Base-by-base conservation (phyloP, 2,888 invertebrate genomes). In the Epinotia demarniana region DNA sequence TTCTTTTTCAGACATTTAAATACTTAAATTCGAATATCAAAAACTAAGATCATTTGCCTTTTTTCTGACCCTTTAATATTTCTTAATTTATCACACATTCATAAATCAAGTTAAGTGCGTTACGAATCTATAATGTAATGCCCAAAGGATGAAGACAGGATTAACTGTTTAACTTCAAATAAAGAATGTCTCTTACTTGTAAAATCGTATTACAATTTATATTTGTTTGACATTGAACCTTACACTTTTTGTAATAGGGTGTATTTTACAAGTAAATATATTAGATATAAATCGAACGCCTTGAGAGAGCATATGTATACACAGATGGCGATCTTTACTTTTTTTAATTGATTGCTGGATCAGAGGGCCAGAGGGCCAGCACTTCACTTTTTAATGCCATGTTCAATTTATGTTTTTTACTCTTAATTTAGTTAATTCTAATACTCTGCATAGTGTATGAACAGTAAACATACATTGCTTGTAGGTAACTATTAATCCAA, bases 301-400 rank as follows among this genome's bases (percentile, higher is more conserved):
- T 69, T 33, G 0, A 8, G 1, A 33, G 1, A 6, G 33, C 33
- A 6, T 33, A 0, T 0, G 27, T 2, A 43, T 49, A 64, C 27
- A 39, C 69, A 74, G 63, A 69, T 64, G 74, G 62, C 69, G 13
- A 33, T 33, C 63, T 19, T 69, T 23, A 46, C 62, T 68, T 74
- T 63, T 69, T 70, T 63, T 49, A 49, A 49, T 16, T 2, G n/a
- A 19, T 13, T 33, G 16, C 67, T 49, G 19, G 46, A 57, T 19
- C 69, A 74, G 68, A 63, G n/a, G n/a, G n/a, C n/a, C n/a, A n/a
- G n/a, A n/a, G 57, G 69, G 64, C 58, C 33, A 58, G 19, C 27
- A 58, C 63, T 60, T 39, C 63, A 70, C 18, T 18, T 33, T 23
- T 63, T 19, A 58, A 16, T 62, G 68, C 23, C 18, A 9, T 61